phyloP scores from a whole-genome alignment of 2,888 invertebrate genomes.

The Cheilosia urbana region DNA sequence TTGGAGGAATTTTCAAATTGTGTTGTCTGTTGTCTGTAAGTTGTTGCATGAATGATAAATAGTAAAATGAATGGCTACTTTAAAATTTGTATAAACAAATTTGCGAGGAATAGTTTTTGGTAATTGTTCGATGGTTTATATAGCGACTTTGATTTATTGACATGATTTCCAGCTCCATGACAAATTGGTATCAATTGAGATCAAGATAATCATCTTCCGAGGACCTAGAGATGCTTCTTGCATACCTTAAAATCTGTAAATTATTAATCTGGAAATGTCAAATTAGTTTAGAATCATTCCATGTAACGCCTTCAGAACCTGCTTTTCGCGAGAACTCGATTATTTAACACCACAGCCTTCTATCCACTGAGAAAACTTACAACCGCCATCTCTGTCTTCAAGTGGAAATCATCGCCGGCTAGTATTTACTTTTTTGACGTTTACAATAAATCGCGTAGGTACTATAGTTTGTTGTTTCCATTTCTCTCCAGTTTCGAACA shows the following conservation, averaged over 20 bases:
- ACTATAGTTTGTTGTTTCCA: neutral
- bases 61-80: too few species aligned
- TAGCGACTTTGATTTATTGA: too few species aligned
- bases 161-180: neutral
- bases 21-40: too few species aligned
- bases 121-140: too few species aligned
- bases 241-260: neutral
- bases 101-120: too few species aligned
- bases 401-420: neutral
- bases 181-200: too few species aligned
- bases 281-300: neutral
- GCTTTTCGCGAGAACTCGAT: neutral
- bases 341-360: too few species aligned
- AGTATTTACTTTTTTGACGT: constrained; percentile 24
- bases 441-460: neutral
- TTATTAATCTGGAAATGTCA: neutral
- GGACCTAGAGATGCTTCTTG: too few species aligned
- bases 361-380: neutral
- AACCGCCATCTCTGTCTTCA: constrained; percentile 26
- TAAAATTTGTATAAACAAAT: too few species aligned
- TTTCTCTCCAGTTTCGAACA: constrained; percentile 1
- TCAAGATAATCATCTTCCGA: too few species aligned
- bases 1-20: too few species aligned
- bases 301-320: neutral
- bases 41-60: too few species aligned